These are phyloP conservation scores for Notiomystis cincta DNA, from an alignment of 2,113 vertebrate species.

Conservation along the genomic window DNA sequence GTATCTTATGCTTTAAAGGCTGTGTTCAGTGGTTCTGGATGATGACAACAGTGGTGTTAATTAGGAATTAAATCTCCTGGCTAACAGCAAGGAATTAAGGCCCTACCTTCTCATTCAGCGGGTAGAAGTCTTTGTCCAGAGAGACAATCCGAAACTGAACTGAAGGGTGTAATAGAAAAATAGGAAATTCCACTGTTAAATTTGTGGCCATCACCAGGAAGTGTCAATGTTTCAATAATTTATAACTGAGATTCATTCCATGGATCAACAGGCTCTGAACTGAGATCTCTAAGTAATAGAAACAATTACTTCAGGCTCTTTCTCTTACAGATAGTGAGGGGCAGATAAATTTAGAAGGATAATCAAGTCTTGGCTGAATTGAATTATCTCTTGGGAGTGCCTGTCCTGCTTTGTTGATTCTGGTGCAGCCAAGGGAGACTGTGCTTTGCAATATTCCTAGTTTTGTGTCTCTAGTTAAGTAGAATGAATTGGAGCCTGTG, in stretches of 20 bases:
- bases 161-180: not conserved
- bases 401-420: not conserved
- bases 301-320: not conserved
- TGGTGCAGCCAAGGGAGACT: not conserved
- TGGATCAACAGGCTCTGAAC: not conserved
- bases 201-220: not conserved
- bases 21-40: not conserved
- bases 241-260: not conserved
- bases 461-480: not conserved
- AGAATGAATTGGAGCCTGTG: not conserved
- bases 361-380: not conserved
- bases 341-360: not conserved
- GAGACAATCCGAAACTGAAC: constrained; percentile 70
- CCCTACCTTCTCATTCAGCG: constrained; percentile 68
- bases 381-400: not conserved
- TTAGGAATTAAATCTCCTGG: not conserved
- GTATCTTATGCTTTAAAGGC: not conserved
- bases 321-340: not conserved
- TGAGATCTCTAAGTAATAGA: not conserved
- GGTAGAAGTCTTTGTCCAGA: constrained; percentile 68
- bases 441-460: not conserved
- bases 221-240: not conserved
- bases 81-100: not conserved
- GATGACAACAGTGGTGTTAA: not conserved
- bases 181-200: constrained; percentile 4